A percentile compares a stretch with the other conserved stretches of the same genome.
Conservation (phyloP, 2,888 invertebrate genomes). For the Steinernema scapterisci region DNA sequence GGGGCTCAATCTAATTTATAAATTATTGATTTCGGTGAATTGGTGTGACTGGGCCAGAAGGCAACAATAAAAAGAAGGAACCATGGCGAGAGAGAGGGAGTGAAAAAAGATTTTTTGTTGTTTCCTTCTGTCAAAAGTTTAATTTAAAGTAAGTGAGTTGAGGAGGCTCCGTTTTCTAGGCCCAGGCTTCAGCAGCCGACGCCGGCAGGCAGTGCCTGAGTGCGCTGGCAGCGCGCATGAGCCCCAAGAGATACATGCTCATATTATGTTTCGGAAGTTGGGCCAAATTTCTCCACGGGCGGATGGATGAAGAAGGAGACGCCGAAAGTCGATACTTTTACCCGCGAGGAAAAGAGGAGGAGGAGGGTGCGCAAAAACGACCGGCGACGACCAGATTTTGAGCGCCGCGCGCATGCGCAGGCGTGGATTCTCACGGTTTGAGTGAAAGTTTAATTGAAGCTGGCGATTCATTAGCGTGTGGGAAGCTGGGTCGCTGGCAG, state of each 20-base stretch:
- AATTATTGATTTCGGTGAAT: slow-evolving; percentile 30
- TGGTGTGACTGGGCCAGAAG: neutral
- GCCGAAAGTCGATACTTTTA: slow-evolving; percentile 27
- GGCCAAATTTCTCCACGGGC: neutral
- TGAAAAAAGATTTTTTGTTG: neutral
- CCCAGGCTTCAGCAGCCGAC: too few relatives aligned
- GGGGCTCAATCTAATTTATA: slow-evolving; percentile 27
- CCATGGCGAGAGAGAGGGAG: neutral
- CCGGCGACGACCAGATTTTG: neutral
- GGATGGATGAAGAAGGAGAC: neutral
- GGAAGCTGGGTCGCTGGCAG: too few relatives aligned
- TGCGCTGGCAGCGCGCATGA: neutral
- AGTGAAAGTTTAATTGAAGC: slow-evolving; percentile 20
- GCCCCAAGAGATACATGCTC: slow-evolving; percentile 30
- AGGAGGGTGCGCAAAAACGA: slow-evolving; percentile 11
- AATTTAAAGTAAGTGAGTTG: neutral
- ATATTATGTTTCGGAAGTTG: slow-evolving; percentile 33
- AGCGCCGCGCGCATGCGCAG: too few relatives aligned
- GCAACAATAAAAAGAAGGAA: neutral
- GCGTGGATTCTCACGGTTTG: slow-evolving; percentile 15
- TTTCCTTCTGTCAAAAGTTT: neutral
- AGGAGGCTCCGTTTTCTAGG: too few relatives aligned
- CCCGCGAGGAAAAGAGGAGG: too few relatives aligned
- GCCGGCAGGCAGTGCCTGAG: too few relatives aligned
- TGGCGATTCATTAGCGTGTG: slow-evolving; percentile 5